phyloP scores from a whole-genome alignment of 2,113 vertebrate species.

The Pituophis catenifer region DNA sequence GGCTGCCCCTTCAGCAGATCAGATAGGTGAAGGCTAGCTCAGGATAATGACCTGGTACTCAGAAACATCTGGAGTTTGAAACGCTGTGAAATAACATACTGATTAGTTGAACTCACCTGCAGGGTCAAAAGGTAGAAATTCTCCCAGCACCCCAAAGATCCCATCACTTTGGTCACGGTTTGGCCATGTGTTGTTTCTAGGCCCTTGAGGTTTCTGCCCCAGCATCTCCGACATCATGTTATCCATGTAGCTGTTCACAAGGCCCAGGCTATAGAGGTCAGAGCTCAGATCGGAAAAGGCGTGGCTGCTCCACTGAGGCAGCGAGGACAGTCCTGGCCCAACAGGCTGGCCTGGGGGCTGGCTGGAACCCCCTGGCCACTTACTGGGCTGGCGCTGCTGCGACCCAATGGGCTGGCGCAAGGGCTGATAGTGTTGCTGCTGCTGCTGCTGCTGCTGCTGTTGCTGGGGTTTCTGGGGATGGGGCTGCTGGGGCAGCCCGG shows the following conservation, averaged over 20 bases:
- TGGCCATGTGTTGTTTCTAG: slow-evolving; percentile 98
- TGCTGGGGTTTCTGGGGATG: slow-evolving; percentile 63
- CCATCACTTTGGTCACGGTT: slow-evolving; percentile 96
- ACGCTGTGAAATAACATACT: neutral
- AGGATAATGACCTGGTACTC: neutral
- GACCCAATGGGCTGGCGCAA: slow-evolving; percentile 85
- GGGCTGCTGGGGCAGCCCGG: slow-evolving; percentile 59
- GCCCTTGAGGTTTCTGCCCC: slow-evolving; percentile 93
- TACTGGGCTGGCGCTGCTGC: slow-evolving; percentile 74
- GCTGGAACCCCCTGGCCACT: slow-evolving; percentile 82
- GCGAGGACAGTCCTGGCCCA: slow-evolving; percentile 81
- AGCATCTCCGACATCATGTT: slow-evolving; percentile 95
- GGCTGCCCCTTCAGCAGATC: no score
- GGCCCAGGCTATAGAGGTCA: slow-evolving; percentile 93
- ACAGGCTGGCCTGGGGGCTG: slow-evolving; percentile 79
- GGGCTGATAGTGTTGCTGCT: slow-evolving; percentile 77
- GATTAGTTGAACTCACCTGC: slow-evolving; percentile 78
- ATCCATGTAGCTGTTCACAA: slow-evolving; percentile 98
- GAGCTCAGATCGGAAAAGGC: slow-evolving; percentile 90
- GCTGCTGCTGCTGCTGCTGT: slow-evolving; percentile 62
- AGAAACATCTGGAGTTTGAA: neutral
- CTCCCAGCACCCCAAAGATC: slow-evolving; percentile 90
- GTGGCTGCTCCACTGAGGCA: slow-evolving; percentile 87
- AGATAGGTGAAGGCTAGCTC: neutral
- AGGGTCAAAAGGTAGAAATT: slow-evolving; percentile 93